Conservation (phyloP, 1,140 invertebrate genomes). For the Phocides pigmalion region DNA sequence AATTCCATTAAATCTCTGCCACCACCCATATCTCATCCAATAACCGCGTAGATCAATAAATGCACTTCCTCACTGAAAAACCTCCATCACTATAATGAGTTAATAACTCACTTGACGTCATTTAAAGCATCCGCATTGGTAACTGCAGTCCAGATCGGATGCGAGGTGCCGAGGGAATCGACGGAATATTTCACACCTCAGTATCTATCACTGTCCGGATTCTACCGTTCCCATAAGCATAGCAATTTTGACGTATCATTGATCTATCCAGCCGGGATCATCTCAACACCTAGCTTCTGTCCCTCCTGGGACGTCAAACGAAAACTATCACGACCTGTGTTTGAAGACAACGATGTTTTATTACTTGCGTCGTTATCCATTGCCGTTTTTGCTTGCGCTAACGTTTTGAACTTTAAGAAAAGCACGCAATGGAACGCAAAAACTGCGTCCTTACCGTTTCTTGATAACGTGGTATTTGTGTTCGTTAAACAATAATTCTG, state of each 20-base stretch:
- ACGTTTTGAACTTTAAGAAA: neutral
- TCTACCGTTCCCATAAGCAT: slow-evolving; percentile 61
- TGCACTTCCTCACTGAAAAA: slow-evolving; percentile 28
- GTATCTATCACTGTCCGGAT: slow-evolving; percentile 53
- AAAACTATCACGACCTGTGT: slow-evolving; percentile 39
- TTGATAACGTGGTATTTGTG: slow-evolving; percentile 18
- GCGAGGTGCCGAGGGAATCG: slow-evolving; percentile 29
- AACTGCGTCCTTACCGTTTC: neutral
- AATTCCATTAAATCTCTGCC: slow-evolving; percentile 21
- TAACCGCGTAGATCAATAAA: slow-evolving; percentile 32
- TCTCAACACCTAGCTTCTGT: slow-evolving; percentile 67
- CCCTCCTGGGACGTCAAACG: slow-evolving; percentile 55
- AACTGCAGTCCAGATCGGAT: slow-evolving; percentile 27
- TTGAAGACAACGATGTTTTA: neutral
- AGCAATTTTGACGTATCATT: slow-evolving; percentile 78
- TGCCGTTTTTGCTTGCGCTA: slow-evolving; percentile 20
- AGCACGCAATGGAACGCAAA: slow-evolving; percentile 27
- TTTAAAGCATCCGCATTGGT: slow-evolving; percentile 26
- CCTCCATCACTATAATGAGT: slow-evolving; percentile 32
- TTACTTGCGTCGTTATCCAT: slow-evolving; percentile 27
- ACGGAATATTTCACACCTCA: slow-evolving; percentile 38
- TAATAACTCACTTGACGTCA: slow-evolving; percentile 28
- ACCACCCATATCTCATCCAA: slow-evolving; percentile 21
- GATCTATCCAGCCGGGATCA: slow-evolving; percentile 71
- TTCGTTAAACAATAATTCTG: neutral